Base-by-base conservation (phyloP, 2,797 vertebrate species). In the Muscicapa striata region DNA sequence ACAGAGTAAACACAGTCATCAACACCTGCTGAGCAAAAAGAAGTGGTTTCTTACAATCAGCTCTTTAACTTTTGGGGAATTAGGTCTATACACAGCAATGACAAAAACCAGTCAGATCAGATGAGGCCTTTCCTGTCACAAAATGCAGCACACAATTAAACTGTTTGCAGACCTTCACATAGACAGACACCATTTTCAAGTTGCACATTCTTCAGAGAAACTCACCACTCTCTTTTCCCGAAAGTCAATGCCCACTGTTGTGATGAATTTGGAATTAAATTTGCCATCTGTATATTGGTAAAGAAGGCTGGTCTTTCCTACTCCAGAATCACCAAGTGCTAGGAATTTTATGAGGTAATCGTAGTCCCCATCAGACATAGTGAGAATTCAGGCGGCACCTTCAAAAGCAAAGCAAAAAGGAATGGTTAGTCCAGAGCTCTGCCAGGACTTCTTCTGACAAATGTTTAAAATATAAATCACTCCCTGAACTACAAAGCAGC, bases 321-420 rank as follows among this genome's bases (percentile, higher is more conserved):
- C 99, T 48, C 99, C 99, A 41, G 99, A 99, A 95, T 99, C 99
- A 52, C 99, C 99, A 0, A 99, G 98, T n/a, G 99, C 99, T 95
- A 99, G 97, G 97, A 99, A 99, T 94, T 99, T 99, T 98, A 99
- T 99, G 97, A 99, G 99, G 98, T 99, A 99, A 98, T 99, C 99
- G 11, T 99, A 99, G 82, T 99, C 99, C 97, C 99, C 99, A 98
- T 99, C 99, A 98, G 98, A 99, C 99, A 99, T 99, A 94, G 98
- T 98, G 98, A 98, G 87, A 93, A 84, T 87, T 96, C 93, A 95
- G 92, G 48, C 87, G 46, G 97, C 98, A 98, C 98, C 98, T 98
- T 96, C 69, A 94, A 98, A 97, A 64, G 96, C 57, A 96, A 95
- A 89, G 67, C 13, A 72, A 61, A 88, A 83, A 79, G 27, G 22